Conservation (phyloP, 2,797 vertebrate species). For the Hemibagrus guttatus region DNA sequence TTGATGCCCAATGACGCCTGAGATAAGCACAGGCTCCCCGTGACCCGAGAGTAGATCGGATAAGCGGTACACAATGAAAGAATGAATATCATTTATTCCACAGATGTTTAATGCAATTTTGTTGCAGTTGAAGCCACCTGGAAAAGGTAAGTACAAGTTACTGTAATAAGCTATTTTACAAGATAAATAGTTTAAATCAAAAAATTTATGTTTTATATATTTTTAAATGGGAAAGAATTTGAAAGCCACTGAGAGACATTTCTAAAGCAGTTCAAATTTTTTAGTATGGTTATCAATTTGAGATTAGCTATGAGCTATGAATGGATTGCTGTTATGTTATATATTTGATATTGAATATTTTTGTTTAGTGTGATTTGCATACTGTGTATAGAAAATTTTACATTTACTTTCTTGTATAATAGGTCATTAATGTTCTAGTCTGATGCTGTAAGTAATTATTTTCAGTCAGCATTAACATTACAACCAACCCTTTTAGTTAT, state of each 20-base stretch:
- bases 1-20: no score
- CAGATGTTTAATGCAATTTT: neutral
- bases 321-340: constrained; percentile 28
- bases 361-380: neutral
- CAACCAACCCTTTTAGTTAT: neutral
- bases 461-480: neutral
- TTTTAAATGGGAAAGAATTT: no score
- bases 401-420: neutral
- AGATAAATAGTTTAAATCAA: neutral
- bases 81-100: neutral
- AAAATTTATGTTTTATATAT: no score
- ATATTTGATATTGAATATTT: neutral
- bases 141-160: neutral
- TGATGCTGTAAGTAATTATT: neutral
- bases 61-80: no score
- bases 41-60: no score
- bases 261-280: constrained; percentile 59
- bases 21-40: no score
- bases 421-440: neutral
- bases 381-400: neutral
- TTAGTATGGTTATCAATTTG: constrained; percentile 60
- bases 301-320: constrained; percentile 24
- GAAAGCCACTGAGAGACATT: constrained; percentile 51
- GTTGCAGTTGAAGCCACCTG: neutral
- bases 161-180: no score